Base-by-base conservation (phyloP, 2,888 invertebrate species). In the Amiota mariae region DNA sequence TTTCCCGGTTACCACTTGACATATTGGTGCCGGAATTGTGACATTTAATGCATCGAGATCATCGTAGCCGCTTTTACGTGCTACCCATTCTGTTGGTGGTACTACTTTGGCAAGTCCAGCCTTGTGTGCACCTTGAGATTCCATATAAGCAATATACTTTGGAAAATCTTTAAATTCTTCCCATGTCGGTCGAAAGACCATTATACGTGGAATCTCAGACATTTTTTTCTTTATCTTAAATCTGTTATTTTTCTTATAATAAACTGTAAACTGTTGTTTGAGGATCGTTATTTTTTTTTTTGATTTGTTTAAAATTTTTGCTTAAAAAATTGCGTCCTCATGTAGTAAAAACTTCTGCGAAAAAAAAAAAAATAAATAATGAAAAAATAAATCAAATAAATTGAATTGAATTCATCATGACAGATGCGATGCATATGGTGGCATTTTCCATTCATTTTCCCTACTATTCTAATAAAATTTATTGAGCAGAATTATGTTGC, bases 111-210 rank as follows among this genome's bases (percentile, higher is more conserved):
- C 97, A 51, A 98, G 90, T 0, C 98, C 99, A 77, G 98, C 97
- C 89, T 96, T 97, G 87, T 99, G 97, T 0, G 98, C 98, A 13
- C 98, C 96, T 85, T 93, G 93, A 10, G 95, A 94, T 88, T 99
- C 99, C 94, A 99, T 98, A 85, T 95, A 95, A 76, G 94, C 93
- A 20, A 99, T 91, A 88, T 96, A 99, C 87, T 94, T 95, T 56
- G 95, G 92, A 89, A 99, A 99, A 91, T 99, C 94, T 89, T 96
- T 95, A 88, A 99, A 99, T 89, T 99, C 98, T 70, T 99, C 98
- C 93, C 95, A 95, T 3, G 98, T 98, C 9, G 99, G 99, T 75
- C 97, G 93, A 90, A 99, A 99, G 64, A 92, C 90, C 89, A 89
- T 89, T 72, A 90, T 90, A 9, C 89, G 88, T 18, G 90, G 87